phyloP scores from a whole-genome alignment of 2,888 invertebrate species.

The Branchellion lobata region DNA sequence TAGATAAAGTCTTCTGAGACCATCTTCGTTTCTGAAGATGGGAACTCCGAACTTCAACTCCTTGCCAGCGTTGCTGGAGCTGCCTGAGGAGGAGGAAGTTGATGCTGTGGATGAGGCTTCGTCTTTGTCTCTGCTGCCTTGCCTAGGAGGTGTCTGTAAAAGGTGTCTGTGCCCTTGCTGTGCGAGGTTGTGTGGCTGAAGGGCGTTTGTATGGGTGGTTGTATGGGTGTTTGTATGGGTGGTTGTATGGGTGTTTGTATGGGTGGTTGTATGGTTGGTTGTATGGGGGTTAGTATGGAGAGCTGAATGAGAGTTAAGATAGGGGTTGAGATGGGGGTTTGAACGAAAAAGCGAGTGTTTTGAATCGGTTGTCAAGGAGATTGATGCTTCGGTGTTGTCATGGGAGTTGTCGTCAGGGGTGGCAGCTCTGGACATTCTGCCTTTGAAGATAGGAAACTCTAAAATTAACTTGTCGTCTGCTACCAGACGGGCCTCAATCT shows the following conservation, averaged over 20 bases:
- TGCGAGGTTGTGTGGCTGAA: neutral
- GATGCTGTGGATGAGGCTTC: conserved; percentile 7
- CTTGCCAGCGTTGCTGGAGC: conserved; percentile 47
- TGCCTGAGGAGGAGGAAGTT: conserved; percentile 15
- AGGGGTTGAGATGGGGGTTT: too few species aligned
- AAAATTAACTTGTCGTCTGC: conserved; percentile 7
- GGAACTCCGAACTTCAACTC: conserved; percentile 49
- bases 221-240: too few species aligned
- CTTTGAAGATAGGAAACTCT: neutral
- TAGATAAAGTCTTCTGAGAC: conserved; percentile 33
- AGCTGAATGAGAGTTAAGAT: too few species aligned
- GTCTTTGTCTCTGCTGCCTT: neutral
- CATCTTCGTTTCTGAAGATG: conserved; percentile 39
- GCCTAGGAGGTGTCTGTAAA: neutral
- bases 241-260: too few species aligned
- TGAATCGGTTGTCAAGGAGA: neutral
- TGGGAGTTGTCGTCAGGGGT: neutral
- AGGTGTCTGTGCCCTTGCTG: neutral
- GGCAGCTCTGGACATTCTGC: neutral
- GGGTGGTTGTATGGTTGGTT: too few species aligned
- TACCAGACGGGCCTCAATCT: conserved; percentile 19
- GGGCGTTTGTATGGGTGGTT: too few species aligned
- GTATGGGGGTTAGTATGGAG: too few species aligned
- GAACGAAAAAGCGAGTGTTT: too few species aligned
- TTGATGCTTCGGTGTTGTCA: neutral